Evolutionary conservation across 2,113 vertebrate species (phyloP), one percentile per base, ranked within the genome.

Genomic region (Psammodynastes pulverulentus): DNA sequence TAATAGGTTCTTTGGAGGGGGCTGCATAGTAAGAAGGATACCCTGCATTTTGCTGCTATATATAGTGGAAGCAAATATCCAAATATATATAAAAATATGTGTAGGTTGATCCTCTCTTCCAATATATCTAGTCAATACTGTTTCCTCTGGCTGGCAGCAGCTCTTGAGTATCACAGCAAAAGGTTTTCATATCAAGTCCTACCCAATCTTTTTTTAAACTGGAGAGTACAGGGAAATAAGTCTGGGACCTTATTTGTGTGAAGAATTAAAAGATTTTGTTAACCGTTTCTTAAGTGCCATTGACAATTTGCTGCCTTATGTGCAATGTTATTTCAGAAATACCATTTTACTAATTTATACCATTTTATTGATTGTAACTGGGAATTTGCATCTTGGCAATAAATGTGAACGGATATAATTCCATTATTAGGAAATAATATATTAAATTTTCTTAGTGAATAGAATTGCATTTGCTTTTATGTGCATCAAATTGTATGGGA

Each of bases 291-390:
- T 94, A 92, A 21, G 88, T 34, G 17, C 49, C 58, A 72, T 8
- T 89, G 92, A 49, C 89, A 96, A 93, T 84, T 95, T 93, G 96
- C 96, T 95, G 94, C 87, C 49, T 96, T 96, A 92, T 93, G 92
- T 97, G 95, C 94, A 95, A 95, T 95, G 94, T 96, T 84, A 2
- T 79, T 95, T 90, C 94, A 46, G 58, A 79, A 90, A 84, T 90
- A 93, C 51, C 94, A 95, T 90, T 90, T 93, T 79, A 67, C 86
- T 88, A 21, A 79, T 8, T 19, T 72, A 19, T 79, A 79, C 17
- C 67, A 39, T 79, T 79, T 39, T 79, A 79, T 34, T 39, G 7
- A 79, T 39, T 21, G 17, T 19, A 79, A 39, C 34, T 39, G 34
- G n/a, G 67, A 79, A 39, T 39, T 21, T 79, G 34, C 67, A 79